phyloP scores from a whole-genome alignment of 2,888 invertebrate species.

The Melieria crassipennis region DNA sequence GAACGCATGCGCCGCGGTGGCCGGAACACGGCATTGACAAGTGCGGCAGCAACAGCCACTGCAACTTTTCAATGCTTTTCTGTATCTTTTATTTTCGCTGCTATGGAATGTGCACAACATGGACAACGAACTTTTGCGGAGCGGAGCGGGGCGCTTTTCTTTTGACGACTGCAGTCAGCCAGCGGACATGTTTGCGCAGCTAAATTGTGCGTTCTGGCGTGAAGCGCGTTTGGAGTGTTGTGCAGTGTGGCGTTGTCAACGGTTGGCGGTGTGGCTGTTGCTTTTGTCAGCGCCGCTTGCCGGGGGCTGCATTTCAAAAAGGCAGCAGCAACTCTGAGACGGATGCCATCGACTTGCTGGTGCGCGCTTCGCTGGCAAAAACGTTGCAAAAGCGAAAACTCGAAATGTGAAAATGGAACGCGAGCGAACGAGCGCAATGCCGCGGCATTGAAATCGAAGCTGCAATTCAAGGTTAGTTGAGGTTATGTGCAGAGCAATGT shows the following conservation, averaged over 20 bases:
- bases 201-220: slow-evolving; percentile 33
- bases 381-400: slow-evolving; percentile 1
- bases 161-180: no score
- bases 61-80: no score
- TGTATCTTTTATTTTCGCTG: no score
- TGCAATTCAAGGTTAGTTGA: slow-evolving; percentile 15
- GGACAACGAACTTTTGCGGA: slow-evolving; percentile 17
- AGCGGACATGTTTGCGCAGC: slow-evolving; percentile 17
- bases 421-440: slow-evolving; percentile 6
- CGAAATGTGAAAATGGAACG: slow-evolving; percentile 16
- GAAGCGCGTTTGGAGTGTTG: slow-evolving; percentile 25
- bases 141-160: neutral
- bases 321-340: neutral
- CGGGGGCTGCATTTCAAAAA: slow-evolving; percentile 11
- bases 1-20: no score
- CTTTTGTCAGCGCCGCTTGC: slow-evolving; percentile 24
- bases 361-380: slow-evolving; percentile 1
- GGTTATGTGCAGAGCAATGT: no score
- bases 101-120: neutral
- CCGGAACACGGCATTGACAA: no score
- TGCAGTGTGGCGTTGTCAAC: no score
- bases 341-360: slow-evolving; percentile 2
- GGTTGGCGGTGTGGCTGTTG: neutral
- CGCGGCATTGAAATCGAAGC: slow-evolving; percentile 28
- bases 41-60: no score